phyloP scores from a whole-genome alignment of 2,888 invertebrate species.

The Gymnocheta viridis region DNA sequence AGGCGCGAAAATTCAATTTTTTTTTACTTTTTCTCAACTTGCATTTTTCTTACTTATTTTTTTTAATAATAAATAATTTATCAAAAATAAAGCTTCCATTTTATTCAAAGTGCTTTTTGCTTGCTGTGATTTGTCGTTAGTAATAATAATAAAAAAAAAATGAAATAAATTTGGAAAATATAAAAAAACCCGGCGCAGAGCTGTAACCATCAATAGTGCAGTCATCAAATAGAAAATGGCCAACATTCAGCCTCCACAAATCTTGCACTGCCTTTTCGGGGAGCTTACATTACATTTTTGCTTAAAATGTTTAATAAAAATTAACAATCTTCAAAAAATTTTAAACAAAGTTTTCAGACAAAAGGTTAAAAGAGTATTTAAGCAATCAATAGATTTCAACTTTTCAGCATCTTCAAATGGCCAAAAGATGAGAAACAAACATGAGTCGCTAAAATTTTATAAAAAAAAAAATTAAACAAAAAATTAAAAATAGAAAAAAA shows the following conservation, averaged over 20 bases:
- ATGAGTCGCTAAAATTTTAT: not conserved
- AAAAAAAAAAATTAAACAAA: not conserved
- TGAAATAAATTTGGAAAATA: not conserved
- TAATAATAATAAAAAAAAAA: not conserved
- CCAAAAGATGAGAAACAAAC: constrained; percentile 20
- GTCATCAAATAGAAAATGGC: constrained; percentile 1
- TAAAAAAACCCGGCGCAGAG: not conserved
- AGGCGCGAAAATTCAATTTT: too few relatives aligned
- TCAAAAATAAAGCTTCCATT: not conserved
- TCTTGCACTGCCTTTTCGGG: not conserved
- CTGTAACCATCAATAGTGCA: not conserved
- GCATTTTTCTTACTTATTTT: not conserved
- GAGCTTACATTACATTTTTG: not conserved
- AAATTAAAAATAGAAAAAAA: not conserved
- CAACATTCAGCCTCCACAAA: constrained; percentile 8
- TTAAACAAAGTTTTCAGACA: not conserved
- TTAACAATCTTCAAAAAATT: not conserved
- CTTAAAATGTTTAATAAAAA: constrained; percentile 19
- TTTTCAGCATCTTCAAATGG: not conserved
- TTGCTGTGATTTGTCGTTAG: not conserved
- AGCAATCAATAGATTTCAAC: constrained; percentile 14
- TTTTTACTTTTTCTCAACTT: too few relatives aligned
- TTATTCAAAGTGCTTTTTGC: not conserved
- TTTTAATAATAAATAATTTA: not conserved
- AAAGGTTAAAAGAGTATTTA: constrained; percentile 53